Evolutionary conservation across 1,140 invertebrate species (phyloP), one percentile per base, ranked within the genome.

Genomic region (Tetramorium parvispinum): DNA sequence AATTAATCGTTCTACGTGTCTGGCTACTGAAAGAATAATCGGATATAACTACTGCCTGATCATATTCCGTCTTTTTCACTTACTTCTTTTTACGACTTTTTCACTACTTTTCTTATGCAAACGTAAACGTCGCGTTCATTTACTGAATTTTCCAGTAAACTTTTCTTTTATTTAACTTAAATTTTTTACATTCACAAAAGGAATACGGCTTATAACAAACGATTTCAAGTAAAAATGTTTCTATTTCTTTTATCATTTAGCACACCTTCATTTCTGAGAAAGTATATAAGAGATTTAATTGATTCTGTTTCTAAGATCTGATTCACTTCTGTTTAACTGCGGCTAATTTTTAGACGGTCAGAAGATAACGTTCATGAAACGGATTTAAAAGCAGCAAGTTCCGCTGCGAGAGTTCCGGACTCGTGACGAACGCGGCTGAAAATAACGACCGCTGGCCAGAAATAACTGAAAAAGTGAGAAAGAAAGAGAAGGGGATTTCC

Each of bases 361-460:
- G 46, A 71, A 57, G 66, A 11, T 46, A 46, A 59, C 37, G 5
- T 32, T 24, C 51, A n/a, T 73, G 70, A 59, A 73, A 59, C 37
- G n/a, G 53, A 73, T 73, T 83, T 59, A 46, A 75, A 83, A 82
- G 53, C 24, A 13, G 11, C 27, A 18, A 57, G 21, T 82, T 46
- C 46, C 37, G 37, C 18, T 16, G 5, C 21, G 18, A 57, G 40
- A 57, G 66, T 68, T 79, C 46, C 63, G 77, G 51, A 79, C n/a
- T 79, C 16, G 37, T 83, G 79, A 83, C 79, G 53, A 73, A 37
- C 24, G 24, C 53, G 11, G 18, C n/a, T 27, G 51, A 83, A 83
- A 83, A 83, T 83, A 83, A 73, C 79, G 24, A 59, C 7, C 43
- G 11, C 24, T 24, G 40, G 24, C 11, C 40, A 46, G 43, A 75